A percentile compares a stretch with the other conserved stretches of the same genome.
These are phyloP conservation scores for Zele albiditarsus DNA, from an alignment of 2,888 invertebrate genomes.

Conservation along the genomic window DNA sequence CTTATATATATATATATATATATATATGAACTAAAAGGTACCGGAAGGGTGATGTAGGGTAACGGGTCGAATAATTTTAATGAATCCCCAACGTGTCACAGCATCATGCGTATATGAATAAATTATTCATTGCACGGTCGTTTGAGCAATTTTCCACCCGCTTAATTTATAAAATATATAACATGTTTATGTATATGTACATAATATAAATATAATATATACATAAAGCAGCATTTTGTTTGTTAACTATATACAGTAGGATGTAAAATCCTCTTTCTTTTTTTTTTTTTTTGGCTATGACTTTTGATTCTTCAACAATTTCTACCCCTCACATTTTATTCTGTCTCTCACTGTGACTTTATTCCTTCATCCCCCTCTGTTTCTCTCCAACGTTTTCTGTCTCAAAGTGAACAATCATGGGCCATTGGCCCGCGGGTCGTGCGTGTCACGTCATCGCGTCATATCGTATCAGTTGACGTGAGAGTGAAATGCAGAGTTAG, in stretches of 20 bases:
- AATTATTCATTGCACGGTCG: conserved; percentile 53
- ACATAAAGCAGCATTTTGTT: not conserved
- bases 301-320: not conserved
- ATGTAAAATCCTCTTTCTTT: not conserved
- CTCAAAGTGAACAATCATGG: conserved; percentile 16
- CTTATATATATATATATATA: not conserved
- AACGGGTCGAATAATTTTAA: conserved; percentile 17
- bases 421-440: conserved; percentile 15
- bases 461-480: conserved; percentile 10
- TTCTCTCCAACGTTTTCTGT: not conserved
- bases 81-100: conserved; percentile 26
- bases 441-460: conserved; percentile 18
- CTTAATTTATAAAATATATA: conserved; percentile 63
- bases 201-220: not conserved
- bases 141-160: conserved; percentile 69
- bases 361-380: not conserved
- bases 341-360: not conserved
- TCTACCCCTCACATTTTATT: not conserved
- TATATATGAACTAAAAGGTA: not conserved
- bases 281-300: not conserved
- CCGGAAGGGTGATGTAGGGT: not conserved
- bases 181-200: not conserved
- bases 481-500: not conserved
- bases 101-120: conserved; percentile 22
- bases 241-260: not conserved